These are phyloP conservation scores for Molossus alvarezi DNA, from an alignment of 2,797 vertebrate species.

Conservation along the genomic window DNA sequence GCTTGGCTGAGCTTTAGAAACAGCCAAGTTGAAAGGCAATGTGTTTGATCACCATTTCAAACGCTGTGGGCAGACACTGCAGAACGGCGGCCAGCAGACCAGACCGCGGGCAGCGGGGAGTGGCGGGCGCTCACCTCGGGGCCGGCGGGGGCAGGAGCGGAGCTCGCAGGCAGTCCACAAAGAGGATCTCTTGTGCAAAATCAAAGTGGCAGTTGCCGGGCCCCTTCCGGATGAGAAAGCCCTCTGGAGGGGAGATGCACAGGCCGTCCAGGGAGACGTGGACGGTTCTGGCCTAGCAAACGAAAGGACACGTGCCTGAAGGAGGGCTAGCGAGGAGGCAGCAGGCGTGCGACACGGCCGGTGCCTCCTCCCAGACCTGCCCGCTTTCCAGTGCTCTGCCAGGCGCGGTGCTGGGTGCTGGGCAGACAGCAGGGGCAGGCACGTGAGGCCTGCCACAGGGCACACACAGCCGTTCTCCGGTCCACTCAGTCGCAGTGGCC, in stretches of 20 bases:
- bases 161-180: conserved; percentile 94
- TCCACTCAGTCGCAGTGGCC: background rate
- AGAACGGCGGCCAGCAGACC: background rate
- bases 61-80: background rate
- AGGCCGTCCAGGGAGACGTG: conserved; percentile 94
- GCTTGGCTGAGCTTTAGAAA: conserved; percentile 68
- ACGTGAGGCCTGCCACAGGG: background rate
- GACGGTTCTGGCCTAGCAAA: conserved; percentile 93
- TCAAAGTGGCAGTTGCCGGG: conserved; percentile 99
- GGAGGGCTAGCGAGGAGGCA: fast-evolving
- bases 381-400: background rate
- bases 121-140: conserved; percentile 83
- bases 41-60: conserved; percentile 64
- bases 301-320: background rate
- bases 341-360: fast-evolving
- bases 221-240: conserved; percentile 97
- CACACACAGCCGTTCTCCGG: too few relatives aligned
- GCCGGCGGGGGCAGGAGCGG: conserved; percentile 15
- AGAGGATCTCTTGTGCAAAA: conserved; percentile 98
- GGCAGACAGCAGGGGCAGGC: background rate
- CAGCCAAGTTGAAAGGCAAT: conserved; percentile 14
- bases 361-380: background rate
- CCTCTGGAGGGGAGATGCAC: conserved; percentile 94
- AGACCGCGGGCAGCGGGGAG: fast-evolving
- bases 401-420: background rate